A percentile compares a stretch with the other conserved stretches of the same genome.
Evolutionary conservation across 2,888 invertebrate species (phyloP).

Genomic region (Drosophila kuntzei): DNA sequence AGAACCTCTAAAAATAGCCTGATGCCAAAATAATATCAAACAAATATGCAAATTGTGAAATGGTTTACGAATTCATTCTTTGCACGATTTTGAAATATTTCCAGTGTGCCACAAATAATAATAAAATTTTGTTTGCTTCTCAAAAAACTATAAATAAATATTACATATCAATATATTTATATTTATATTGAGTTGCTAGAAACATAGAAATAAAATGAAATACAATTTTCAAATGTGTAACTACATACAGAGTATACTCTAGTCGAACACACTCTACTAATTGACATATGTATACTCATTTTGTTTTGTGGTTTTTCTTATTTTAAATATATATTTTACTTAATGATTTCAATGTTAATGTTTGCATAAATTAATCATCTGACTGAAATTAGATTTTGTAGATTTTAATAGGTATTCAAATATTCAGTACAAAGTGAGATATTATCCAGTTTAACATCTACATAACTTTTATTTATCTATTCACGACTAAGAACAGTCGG

Average conservation of each 20-base stretch:
- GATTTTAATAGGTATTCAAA: too few relatives aligned
- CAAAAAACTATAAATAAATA: not conserved
- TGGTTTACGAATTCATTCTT: not conserved
- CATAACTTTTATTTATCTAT: not conserved
- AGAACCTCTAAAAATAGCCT: conserved; percentile 8
- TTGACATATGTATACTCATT: too few relatives aligned
- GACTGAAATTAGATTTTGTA: too few relatives aligned
- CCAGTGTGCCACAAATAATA: not conserved
- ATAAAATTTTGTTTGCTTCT: not conserved
- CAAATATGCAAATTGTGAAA: conserved; percentile 3
- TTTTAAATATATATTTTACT: too few relatives aligned
- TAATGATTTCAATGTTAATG: too few relatives aligned
- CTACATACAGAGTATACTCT: too few relatives aligned
- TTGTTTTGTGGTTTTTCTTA: too few relatives aligned
- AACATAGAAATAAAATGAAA: not conserved
- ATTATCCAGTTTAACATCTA: not conserved
- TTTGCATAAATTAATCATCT: too few relatives aligned
- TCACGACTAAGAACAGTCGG: too few relatives aligned
- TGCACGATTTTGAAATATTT: not conserved
- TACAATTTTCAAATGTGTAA: too few relatives aligned
- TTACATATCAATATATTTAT: not conserved
- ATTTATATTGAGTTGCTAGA: not conserved
- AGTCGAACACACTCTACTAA: too few relatives aligned
- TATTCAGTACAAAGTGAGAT: too few relatives aligned
- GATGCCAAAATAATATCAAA: not conserved